phyloP scores from a whole-genome alignment of 2,888 invertebrate genomes.

The Chrysomela aeneicollis region DNA sequence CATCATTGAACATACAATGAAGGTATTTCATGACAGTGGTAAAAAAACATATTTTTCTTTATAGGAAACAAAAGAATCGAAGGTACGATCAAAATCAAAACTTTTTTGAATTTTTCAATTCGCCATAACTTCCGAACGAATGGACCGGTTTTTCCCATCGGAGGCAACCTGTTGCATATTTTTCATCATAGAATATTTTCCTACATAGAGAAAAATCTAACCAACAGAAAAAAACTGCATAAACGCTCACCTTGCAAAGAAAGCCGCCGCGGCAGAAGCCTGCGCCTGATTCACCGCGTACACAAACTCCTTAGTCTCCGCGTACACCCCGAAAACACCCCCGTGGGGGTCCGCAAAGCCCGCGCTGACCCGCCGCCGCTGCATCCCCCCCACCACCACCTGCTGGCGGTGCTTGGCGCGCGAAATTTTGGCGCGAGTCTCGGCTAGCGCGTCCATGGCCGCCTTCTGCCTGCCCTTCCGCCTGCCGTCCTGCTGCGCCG shows the following conservation, averaged over 20 bases:
- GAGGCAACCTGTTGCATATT: too few relatives aligned
- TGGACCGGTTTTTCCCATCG: too few relatives aligned
- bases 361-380: conserved; percentile 45
- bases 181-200: too few relatives aligned
- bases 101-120: too few relatives aligned
- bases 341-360: conserved; percentile 46
- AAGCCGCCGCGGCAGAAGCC: conserved; percentile 67
- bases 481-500: conserved; percentile 45
- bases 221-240: conserved; percentile 24
- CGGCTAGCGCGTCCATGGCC: conserved; percentile 26
- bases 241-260: conserved; percentile 66
- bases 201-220: too few relatives aligned
- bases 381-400: conserved; percentile 46
- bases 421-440: conserved; percentile 1
- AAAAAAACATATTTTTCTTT: too few relatives aligned
- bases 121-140: too few relatives aligned
- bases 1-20: too few relatives aligned
- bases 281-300: conserved; percentile 66
- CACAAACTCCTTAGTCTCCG: conserved; percentile 64
- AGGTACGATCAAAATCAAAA: too few relatives aligned
- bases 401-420: conserved; percentile 1
- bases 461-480: conserved; percentile 43
- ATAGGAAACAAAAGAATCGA: too few relatives aligned
- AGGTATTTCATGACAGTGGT: too few relatives aligned
- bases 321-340: conserved; percentile 58